Base-by-base conservation (phyloP, 2,888 invertebrate genomes). In the Drosophila leonis region DNA sequence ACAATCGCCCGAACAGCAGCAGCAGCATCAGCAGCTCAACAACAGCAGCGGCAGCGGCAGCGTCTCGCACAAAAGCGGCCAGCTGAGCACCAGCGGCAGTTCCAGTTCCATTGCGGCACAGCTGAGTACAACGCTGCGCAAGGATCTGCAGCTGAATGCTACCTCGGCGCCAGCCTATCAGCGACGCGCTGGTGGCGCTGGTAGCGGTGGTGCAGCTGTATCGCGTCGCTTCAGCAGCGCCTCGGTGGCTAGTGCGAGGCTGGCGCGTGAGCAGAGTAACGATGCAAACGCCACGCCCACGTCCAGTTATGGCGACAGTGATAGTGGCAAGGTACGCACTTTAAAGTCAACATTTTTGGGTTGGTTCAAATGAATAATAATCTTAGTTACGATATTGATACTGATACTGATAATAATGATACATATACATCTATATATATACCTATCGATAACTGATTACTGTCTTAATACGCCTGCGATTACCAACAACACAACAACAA, bases 321-420 rank as follows among this genome's bases (percentile, higher is more conserved):
- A 93, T 87, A 92, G 92, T 88, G 93, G 93, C 84, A 93, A 93
- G 93, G 93, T 93, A 92, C 93, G 92, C 90, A 93, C 93, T 91
- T 91, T 93, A 78, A 92, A 93, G 91, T 92, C 93, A 85, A 91
- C 93, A 88, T 90, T 93, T 78, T 91, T 93, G 91, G 92, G 92
- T 92, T 93, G 93, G 93, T 93, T 90, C 92, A 93, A 92, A 93
- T 93, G 83, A 86, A 85, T 84, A 83, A 83, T 80, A 80, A 80
- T 74, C 67, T 66, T 75, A 75, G 66, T 60, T 72, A 80, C 49
- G 73, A 76, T 82, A 81, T 66, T 67, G 80, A 37, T 54, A 54
- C 42, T 56, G 56, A 56, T 56, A 56, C 56, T 70, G 65, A 84
- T 88, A 80, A 75, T 77, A 75, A 73, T 65, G 68, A 80, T 76